These are phyloP conservation scores for Phymanthus crucifer DNA, from an alignment of 92 coral and sea anemone genomes.

Conservation along the genomic window DNA sequence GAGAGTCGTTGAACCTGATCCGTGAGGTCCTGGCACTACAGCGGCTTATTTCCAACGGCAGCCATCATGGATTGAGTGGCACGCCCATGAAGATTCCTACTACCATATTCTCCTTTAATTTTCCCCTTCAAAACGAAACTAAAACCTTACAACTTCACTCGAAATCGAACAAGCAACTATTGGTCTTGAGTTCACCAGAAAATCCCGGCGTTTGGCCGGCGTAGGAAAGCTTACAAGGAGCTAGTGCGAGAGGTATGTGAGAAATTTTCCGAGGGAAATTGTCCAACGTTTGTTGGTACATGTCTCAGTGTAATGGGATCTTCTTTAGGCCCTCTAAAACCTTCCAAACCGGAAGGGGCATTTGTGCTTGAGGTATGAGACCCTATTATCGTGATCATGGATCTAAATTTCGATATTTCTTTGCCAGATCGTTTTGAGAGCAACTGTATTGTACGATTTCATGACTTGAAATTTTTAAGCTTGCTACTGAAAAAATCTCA, in stretches of 20 bases:
- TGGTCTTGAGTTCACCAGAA: conserved; percentile 19
- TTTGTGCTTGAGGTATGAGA: conserved; percentile 18
- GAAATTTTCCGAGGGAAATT: not conserved
- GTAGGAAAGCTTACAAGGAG: not conserved
- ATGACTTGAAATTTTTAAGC: not conserved
- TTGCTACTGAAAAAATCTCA: not conserved
- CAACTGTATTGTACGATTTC: not conserved
- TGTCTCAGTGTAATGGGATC: conserved; percentile 40
- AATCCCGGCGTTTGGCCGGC: conserved; percentile 41
- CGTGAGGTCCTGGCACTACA: conserved; percentile 31
- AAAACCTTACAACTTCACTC: conserved; percentile 11
- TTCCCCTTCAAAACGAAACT: conserved; percentile 22
- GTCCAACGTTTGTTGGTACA: not conserved
- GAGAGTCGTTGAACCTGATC: not conserved
- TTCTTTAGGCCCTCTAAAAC: not conserved
- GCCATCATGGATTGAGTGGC: conserved; percentile 52
- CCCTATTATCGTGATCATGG: conserved; percentile 13
- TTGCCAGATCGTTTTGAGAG: not conserved
- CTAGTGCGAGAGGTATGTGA: not conserved
- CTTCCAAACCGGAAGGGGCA: conserved; percentile 29
- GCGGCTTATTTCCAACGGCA: conserved; percentile 35
- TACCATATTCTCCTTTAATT: conserved; percentile 15
- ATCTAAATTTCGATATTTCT: not conserved
- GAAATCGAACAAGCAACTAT: conserved; percentile 1
- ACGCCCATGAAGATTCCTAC: conserved; percentile 36